Base-by-base conservation (phyloP, 1,140 invertebrate genomes). In the Mactra quadrangularis region DNA sequence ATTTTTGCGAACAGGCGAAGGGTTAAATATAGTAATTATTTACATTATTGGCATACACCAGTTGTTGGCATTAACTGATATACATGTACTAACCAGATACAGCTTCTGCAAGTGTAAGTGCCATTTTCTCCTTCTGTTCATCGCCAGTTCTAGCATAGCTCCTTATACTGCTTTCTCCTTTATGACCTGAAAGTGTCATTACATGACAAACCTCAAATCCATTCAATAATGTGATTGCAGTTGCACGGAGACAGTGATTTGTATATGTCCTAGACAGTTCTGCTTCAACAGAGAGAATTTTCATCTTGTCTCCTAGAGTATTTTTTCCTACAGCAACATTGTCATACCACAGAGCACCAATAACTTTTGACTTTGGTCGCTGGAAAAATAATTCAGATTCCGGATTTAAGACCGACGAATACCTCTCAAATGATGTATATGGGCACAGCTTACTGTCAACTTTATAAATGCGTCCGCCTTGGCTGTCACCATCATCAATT, bases 101-200 rank as follows among this genome's bases (percentile, higher is more conserved):
- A 66, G 41, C 62, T 47, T 66, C 13, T 31, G 62, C 6, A 31
- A 66, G 25, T 6, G 33, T 41, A 17, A 45, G 35, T 3, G 33
- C 62, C 33, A 41, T 66, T n/a, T 47, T 47, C 9, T 66, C n/a
- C 35, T 31, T 66, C 62, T 66, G 62, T 19, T 59, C 71, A 4
- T n/a, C 19, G n/a, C 53, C 57, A 11, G 70, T 57, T 33, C 31
- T 53, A 11, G 60, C 15, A 70, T 78, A 78, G 45, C 62, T 78
- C 53, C 76, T 0, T 25, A 78, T 68, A 55, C 76, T 78, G 25
- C 29, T 38, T 31, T 78, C 60, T 55, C 45, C 53, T 27, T 33
- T 57, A 41, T 78, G 76, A 9, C 76, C 76, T 25, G 62, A 64
- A 0, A 78, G 19, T 27, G 76, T 19, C 76, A 78, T 68, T n/a